Evolutionary conservation across 2,797 vertebrate species (phyloP).

Genomic region (Podargus strigoides): DNA sequence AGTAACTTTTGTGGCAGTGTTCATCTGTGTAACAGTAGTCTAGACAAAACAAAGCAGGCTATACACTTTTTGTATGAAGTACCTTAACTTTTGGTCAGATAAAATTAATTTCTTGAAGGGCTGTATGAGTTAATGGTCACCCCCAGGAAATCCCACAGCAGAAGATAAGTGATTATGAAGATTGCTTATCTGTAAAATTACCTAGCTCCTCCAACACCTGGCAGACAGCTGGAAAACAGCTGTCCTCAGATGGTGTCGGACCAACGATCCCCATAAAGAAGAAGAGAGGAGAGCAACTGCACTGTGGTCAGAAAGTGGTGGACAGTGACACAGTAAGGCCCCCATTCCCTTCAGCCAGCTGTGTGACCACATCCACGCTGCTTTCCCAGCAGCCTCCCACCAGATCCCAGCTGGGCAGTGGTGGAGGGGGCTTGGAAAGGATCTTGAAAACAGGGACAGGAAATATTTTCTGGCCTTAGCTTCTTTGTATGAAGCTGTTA

Average conservation of each 20-base stretch:
- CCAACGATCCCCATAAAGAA: accelerated
- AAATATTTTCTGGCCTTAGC: not conserved
- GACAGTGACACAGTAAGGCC: not conserved
- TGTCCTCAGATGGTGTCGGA: not conserved
- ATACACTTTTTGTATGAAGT: not conserved
- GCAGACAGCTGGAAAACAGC: not conserved
- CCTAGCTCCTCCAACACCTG: not conserved
- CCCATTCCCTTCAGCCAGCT: not conserved
- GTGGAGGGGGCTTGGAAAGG: not conserved
- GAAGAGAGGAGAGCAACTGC: not conserved
- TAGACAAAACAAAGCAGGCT: not conserved
- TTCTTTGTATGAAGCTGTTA: not conserved
- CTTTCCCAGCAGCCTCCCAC: not conserved
- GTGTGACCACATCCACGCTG: accelerated
- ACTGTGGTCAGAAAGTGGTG: not conserved
- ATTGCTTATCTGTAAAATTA: not conserved
- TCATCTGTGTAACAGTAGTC: not conserved
- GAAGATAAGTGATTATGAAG: not conserved
- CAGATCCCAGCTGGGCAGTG: not conserved
- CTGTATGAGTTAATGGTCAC: not conserved
- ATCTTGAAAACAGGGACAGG: not conserved
- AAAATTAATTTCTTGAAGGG: not conserved
- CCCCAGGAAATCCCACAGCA: not conserved
- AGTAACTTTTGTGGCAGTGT: not conserved
- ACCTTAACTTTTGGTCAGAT: not conserved